phyloP scores from a whole-genome alignment of 1,140 invertebrate genomes.

The Brachystomella parvula region DNA sequence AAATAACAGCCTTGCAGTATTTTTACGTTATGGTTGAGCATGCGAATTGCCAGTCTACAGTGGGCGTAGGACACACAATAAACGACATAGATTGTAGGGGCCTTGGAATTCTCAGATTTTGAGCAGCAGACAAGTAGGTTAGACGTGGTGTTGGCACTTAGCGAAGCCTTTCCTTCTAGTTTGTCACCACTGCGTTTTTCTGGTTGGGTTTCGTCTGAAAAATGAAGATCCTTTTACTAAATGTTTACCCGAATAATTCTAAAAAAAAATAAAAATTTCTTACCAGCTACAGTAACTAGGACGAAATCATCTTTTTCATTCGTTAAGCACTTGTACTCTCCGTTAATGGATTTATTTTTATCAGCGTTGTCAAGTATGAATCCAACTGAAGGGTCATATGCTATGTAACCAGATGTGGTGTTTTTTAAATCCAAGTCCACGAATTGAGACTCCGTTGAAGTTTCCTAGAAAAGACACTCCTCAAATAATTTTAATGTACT shows the following conservation, averaged over 20 bases:
- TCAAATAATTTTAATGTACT: no score
- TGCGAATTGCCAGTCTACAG: not conserved
- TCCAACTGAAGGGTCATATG: not conserved
- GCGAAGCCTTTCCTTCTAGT: not conserved
- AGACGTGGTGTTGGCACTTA: not conserved
- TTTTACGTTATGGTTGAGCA: not conserved
- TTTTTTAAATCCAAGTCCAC: not conserved
- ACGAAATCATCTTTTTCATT: not conserved
- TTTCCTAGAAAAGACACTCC: no score
- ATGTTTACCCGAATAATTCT: no score
- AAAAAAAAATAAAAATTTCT: no score
- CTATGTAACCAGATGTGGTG: not conserved
- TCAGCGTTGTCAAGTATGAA: conserved; percentile 4
- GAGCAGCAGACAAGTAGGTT: not conserved
- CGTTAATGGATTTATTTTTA: not conserved
- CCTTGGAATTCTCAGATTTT: not conserved
- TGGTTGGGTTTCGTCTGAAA: not conserved
- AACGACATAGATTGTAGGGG: not conserved
- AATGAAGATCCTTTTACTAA: no score
- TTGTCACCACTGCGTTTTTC: not conserved
- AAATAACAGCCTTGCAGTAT: not conserved
- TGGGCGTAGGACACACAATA: not conserved
- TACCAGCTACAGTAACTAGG: not conserved
- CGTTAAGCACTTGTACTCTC: not conserved
- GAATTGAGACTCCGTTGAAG: not conserved